Evolutionary conservation across 2,113 vertebrate species (phyloP).

Genomic region (Suncus etruscus): DNA sequence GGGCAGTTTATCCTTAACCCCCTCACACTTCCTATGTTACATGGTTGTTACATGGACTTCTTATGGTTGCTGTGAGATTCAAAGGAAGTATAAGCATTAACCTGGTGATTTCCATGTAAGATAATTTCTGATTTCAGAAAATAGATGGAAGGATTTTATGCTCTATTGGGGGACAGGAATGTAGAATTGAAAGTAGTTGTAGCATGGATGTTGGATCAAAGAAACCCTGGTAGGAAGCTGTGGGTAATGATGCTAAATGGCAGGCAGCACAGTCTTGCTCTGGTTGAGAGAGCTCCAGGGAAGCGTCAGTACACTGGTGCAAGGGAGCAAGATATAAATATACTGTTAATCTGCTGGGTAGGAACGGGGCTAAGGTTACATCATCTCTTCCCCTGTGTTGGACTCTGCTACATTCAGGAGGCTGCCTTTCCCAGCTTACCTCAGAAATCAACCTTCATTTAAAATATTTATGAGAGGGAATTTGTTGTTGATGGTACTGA

Average conservation of each 20-base stretch:
- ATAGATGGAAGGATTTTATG: slow-evolving; percentile 9
- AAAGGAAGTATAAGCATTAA: neutral
- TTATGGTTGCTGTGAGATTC: neutral
- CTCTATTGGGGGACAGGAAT: neutral
- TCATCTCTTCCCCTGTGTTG: neutral
- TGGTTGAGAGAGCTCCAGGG: neutral
- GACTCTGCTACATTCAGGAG: neutral
- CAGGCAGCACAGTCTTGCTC: neutral
- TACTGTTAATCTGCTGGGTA: rapidly evolving
- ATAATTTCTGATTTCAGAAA: neutral
- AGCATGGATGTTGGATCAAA: slow-evolving; percentile 17
- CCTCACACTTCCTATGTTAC: neutral
- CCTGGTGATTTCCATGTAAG: neutral
- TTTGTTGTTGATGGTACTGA: neutral
- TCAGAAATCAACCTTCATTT: slow-evolving; percentile 36
- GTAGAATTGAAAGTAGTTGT: neutral
- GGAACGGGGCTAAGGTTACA: neutral
- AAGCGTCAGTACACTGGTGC: neutral
- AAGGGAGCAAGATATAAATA: neutral
- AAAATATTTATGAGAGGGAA: neutral
- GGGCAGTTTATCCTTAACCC: neutral
- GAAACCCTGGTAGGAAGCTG: slow-evolving; percentile 44
- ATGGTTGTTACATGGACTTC: neutral
- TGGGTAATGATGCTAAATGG: neutral
- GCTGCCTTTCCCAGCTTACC: neutral